phyloP scores from a whole-genome alignment of 1,140 invertebrate species.

The Ephestia elutella region DNA sequence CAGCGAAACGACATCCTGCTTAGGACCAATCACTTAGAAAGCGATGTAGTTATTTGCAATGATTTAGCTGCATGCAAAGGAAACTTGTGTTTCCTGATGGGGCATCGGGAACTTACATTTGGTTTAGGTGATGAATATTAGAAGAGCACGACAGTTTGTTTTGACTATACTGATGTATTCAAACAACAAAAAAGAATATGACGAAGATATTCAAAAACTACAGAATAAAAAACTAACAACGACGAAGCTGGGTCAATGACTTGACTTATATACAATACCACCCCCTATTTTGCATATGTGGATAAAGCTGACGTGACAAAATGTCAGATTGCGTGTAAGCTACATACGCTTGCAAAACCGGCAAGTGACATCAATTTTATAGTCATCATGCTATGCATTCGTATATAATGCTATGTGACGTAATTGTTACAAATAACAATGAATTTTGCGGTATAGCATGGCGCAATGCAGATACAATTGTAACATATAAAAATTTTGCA shows the following conservation, averaged over 20 bases:
- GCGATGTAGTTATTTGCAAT: constrained; percentile 10
- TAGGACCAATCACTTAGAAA: constrained; percentile 23
- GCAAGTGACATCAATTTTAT: neutral
- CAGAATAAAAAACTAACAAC: no score
- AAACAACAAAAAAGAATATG: no score
- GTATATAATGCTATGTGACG: neutral
- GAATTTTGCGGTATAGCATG: neutral
- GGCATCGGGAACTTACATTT: neutral
- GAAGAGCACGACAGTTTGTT: no score
- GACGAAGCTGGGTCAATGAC: no score
- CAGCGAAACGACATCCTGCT: constrained; percentile 29
- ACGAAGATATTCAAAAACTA: no score
- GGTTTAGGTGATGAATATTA: no score
- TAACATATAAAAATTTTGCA: neutral
- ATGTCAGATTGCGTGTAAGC: neutral
- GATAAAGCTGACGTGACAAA: neutral
- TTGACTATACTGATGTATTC: no score
- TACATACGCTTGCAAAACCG: neutral
- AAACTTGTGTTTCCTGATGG: neutral
- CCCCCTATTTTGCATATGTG: neutral
- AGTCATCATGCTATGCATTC: neutral
- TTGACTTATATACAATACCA: neutral
- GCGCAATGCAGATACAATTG: neutral
- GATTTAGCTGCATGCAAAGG: constrained; percentile 3
- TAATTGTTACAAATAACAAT: constrained; percentile 2